These are phyloP conservation scores for Ursus arctos DNA, from an alignment of 2,113 vertebrate genomes.

Conservation along the genomic window DNA sequence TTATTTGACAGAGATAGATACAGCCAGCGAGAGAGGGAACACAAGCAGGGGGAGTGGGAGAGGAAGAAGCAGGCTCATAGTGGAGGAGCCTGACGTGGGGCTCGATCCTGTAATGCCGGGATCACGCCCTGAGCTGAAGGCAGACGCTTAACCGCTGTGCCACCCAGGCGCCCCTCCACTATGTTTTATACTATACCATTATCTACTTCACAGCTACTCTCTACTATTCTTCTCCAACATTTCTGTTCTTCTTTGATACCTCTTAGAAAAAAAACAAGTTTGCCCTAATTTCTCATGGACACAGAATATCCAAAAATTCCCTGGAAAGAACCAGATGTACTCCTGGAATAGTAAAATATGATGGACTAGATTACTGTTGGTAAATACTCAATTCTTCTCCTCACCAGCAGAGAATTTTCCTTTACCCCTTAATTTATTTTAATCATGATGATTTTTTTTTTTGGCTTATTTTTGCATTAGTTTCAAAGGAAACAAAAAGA, in stretches of 20 bases:
- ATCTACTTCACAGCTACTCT: not conserved
- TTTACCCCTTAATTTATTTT: not conserved
- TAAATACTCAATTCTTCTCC: not conserved
- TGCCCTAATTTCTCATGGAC: not conserved
- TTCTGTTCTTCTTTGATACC: not conserved
- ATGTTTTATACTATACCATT: not conserved
- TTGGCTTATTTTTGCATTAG: not conserved
- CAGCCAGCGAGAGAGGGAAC: too few species aligned
- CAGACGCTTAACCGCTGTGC: too few species aligned
- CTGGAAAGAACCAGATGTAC: not conserved
- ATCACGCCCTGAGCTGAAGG: too few species aligned
- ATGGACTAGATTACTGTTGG: not conserved
- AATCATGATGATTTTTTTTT: not conserved
- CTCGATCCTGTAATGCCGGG: too few species aligned
- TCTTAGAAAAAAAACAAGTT: not conserved
- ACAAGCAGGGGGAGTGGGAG: too few species aligned
- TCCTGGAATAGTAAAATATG: not conserved
- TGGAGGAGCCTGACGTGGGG: too few species aligned
- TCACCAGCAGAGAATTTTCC: not conserved
- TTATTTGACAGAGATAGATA: too few species aligned
- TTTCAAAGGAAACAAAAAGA: not conserved
- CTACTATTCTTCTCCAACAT: not conserved
- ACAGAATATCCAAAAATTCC: not conserved
- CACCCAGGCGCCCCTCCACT: not conserved
- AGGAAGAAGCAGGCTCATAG: too few species aligned